Evolutionary conservation across 2,797 vertebrate genomes (phyloP), one percentile per base, ranked within the genome.

Genomic region (Microchirus variegatus): DNA sequence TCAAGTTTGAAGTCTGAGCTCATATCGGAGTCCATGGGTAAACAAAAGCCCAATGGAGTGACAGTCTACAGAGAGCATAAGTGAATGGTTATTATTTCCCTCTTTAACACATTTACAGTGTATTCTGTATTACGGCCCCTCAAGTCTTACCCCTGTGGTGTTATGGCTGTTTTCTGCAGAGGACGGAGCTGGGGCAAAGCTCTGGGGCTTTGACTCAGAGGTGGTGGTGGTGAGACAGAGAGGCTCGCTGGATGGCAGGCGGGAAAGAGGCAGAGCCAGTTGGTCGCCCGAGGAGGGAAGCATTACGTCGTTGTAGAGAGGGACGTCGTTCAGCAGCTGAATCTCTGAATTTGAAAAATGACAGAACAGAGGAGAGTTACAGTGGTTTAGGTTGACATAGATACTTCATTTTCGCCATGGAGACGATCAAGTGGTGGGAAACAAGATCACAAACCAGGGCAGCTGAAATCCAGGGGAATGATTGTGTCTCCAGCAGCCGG

Each of bases 301-400:
- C 96, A 99, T 99, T 65, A 99, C 96, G 69, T 98, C 97, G 0
- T 96, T 99, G 92, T 97, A 98, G 67, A 99, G 90, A 53, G 96
- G 95, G 61, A 94, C 94, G 46, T 97, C 96, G 70, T 94, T 93
- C 86, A 93, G 87, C 63, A 92, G 87, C 74, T 94, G 91, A 48
- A 95, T 92, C 71, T 96, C 95, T 49, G 96, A 91, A 77, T 95
- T 95, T 95, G 92, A 11, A 78, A 85, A 79, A 85, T 67, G 73
- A 89, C 61, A 80, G 68, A 81, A 89, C 61, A 80, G 68, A 81
- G 74, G 61, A 70, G 9, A 53, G 45, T 59, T 45, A 70, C 16
- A 53, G 26, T 10, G 16, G 0, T 41, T 67, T 47, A 3, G 46
- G 19, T 31, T 13, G 7, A 1, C 12, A 22, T 11, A 38, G 17